Percentiles rank a stretch among this genome's conserved stretches.
Conservation (phyloP, 2,888 invertebrate species). For the Syrista parreyssii region DNA sequence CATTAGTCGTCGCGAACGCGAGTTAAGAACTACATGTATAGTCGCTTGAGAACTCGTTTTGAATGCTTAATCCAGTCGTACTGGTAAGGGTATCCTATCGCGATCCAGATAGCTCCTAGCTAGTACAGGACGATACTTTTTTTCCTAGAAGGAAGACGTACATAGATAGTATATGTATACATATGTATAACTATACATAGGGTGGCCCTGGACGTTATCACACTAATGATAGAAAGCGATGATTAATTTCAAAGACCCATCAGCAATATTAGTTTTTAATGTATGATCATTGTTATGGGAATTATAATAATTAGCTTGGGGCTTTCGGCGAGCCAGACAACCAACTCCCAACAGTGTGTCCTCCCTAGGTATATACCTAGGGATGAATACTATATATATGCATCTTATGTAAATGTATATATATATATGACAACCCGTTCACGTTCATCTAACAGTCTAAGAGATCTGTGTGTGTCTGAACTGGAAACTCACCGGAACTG, state of each 20-base stretch:
- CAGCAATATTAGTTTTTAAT: slow-evolving; percentile 51
- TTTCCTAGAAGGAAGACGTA: too few relatives aligned
- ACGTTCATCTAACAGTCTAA: slow-evolving; percentile 2
- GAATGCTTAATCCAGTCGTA: too few relatives aligned
- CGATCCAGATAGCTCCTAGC: too few relatives aligned
- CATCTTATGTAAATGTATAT: background rate
- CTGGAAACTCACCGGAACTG: slow-evolving; percentile 34
- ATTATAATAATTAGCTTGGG: slow-evolving; percentile 52
- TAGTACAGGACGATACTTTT: too few relatives aligned
- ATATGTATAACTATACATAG: too few relatives aligned
- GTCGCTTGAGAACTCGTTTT: too few relatives aligned
- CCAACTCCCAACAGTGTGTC: slow-evolving; percentile 44
- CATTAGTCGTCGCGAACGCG: slow-evolving; percentile 11
- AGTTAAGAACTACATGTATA: too few relatives aligned
- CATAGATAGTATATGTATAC: too few relatives aligned
- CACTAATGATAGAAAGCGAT: slow-evolving; percentile 14
- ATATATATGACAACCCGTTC: slow-evolving; percentile 12
- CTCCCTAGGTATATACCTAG: background rate
- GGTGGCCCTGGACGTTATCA: too few relatives aligned
- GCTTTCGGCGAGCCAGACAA: slow-evolving; percentile 26
- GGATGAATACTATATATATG: background rate
- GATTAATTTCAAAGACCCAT: slow-evolving; percentile 46
- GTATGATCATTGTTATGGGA: slow-evolving; percentile 42
- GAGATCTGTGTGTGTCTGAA: slow-evolving; percentile 9
- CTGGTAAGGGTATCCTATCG: too few relatives aligned